Conservation (phyloP, 2,113 vertebrate genomes). For the Corythornis cristatus region DNA sequence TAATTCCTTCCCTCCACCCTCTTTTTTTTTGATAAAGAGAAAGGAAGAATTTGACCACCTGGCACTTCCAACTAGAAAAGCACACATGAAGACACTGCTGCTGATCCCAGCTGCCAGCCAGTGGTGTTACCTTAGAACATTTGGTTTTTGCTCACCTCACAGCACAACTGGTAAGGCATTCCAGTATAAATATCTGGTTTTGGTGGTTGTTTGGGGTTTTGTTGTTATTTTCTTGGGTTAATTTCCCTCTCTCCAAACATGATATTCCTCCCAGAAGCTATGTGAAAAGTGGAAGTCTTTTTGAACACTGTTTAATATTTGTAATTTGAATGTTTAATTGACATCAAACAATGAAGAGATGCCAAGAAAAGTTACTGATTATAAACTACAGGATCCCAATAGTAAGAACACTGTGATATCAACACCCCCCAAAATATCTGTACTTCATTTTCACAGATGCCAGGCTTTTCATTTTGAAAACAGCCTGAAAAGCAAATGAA, state of each 20-base stretch:
- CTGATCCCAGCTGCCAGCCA: background rate
- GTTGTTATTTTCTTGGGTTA: background rate
- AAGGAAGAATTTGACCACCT: background rate
- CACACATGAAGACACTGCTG: background rate
- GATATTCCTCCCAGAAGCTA: background rate
- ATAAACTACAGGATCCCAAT: background rate
- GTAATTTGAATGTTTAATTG: background rate
- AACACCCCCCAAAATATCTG: rapidly evolving
- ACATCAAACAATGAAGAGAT: background rate
- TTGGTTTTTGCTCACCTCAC: background rate
- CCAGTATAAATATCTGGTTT: background rate
- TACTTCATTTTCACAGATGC: background rate
- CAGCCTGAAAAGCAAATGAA: background rate
- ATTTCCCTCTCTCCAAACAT: background rate
- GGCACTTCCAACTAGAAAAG: background rate
- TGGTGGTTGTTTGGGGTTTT: too few relatives aligned
- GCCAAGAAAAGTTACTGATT: background rate
- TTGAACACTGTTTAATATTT: background rate
- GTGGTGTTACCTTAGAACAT: background rate
- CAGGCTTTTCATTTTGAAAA: background rate
- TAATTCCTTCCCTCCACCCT: rapidly evolving
- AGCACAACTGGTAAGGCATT: background rate
- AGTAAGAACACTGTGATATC: background rate
- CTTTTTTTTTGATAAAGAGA: background rate
- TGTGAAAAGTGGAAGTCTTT: background rate